These are phyloP conservation scores for Sebastes fasciatus DNA, from an alignment of 2,113 vertebrate species.

Conservation along the genomic window DNA sequence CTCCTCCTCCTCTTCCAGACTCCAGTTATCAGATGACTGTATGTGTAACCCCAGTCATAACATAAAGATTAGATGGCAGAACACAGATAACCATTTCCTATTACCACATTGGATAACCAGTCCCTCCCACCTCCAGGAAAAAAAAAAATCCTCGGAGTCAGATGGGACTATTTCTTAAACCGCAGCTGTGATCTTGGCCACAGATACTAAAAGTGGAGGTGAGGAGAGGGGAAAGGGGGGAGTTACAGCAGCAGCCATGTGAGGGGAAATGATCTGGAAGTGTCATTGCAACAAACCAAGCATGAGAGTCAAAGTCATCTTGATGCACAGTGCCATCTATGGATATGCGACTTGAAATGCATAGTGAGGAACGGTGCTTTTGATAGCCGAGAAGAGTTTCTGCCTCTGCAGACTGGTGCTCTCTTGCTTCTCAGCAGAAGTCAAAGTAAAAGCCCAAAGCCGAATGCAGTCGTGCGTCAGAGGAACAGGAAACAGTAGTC, in stretches of 20 bases:
- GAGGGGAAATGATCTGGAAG: conserved; percentile 48
- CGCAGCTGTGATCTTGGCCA: conserved; percentile 42
- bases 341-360: conserved; percentile 76
- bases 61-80: conserved; percentile 61
- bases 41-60: conserved; percentile 70
- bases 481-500: background rate
- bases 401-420: conserved; percentile 2
- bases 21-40: conserved; percentile 65
- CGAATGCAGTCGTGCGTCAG: conserved; percentile 8
- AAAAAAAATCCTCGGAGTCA: conserved; percentile 29
- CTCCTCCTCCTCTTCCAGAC: conserved; percentile 53
- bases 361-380: conserved; percentile 24
- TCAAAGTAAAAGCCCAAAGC: conserved; percentile 4
- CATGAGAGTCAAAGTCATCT: conserved; percentile 46
- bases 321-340: conserved; percentile 85
- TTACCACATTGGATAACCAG: conserved; percentile 51
- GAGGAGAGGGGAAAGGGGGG: background rate
- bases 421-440: conserved; percentile 5
- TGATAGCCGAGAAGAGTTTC: background rate
- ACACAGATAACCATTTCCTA: conserved; percentile 55
- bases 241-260: conserved; percentile 25
- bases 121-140: conserved; percentile 27
- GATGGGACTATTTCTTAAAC: conserved; percentile 43
- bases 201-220: conserved; percentile 36
- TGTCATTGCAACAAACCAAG: conserved; percentile 41